Base-by-base conservation (phyloP, 2,113 vertebrate species). In the Eublepharis macularius region DNA sequence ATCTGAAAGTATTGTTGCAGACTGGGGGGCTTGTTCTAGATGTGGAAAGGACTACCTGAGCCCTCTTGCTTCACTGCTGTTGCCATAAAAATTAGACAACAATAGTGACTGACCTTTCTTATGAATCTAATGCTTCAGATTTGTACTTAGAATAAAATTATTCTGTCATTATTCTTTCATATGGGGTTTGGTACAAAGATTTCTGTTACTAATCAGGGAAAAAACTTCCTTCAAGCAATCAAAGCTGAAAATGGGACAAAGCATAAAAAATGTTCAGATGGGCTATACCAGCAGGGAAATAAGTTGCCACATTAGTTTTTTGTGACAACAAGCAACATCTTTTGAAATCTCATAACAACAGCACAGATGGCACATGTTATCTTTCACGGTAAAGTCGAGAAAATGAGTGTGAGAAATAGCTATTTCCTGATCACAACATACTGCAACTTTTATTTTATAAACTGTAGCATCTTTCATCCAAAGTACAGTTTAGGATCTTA, bases 171-270 rank as follows among this genome's bases (percentile, higher is more conserved):
- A 69, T 76, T 80, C 8, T 86, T 76, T 47, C 85, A 60, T 45
- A 29, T 66, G 73, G 73, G 72, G 47, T 36, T 45, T 81, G 60
- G 60, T 49, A 29, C 60, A 34, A 29, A 34, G 60, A 76, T 76
- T 57, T 81, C 4, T 76, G 70, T 69, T 86, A 69, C 75, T 86
- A 65, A 69, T 57, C 81, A 57, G 60, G 60, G 49, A 72, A 29
- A 86, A 81, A 86, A 43, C 72, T 69, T 60, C 54, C 47, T 86
- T 65, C 47, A 36, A 81, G 73, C 79, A 81, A 81, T 81, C 84
- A 86, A 54, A 66, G 26, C 10, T n/a, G 45, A 86, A 81, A 86
- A 76, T 81, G 73, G 76, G 72, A 76, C 79, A 86, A 51, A 63
- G 21, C 49, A 36, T 81, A 45, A 45, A 80, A 39, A 54, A 76